These are phyloP conservation scores for Muntiacus reevesi DNA, from an alignment of 2,113 vertebrate genomes.

Conservation along the genomic window DNA sequence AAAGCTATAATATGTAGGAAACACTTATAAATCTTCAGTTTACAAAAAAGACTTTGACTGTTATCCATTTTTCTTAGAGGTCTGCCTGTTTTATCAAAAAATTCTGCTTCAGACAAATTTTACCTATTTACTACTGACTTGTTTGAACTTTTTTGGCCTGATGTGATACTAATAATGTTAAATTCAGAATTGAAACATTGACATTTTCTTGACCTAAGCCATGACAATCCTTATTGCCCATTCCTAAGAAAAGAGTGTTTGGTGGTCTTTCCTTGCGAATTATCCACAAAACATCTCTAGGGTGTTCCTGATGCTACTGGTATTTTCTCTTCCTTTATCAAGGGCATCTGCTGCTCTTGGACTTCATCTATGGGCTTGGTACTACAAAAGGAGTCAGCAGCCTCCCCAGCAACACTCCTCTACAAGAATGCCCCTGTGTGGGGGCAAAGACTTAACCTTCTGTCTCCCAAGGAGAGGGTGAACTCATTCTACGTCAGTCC, in stretches of 20 bases:
- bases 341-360: not conserved
- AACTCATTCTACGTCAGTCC: not conserved
- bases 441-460: not conserved
- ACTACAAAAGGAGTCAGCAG: not conserved
- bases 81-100: not conserved
- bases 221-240: not conserved
- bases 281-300: not conserved
- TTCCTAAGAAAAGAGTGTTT: not conserved
- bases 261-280: not conserved
- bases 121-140: not conserved
- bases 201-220: not conserved
- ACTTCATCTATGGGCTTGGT: not conserved
- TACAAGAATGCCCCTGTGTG: not conserved
- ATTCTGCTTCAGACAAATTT: not conserved
- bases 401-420: not conserved
- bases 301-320: not conserved
- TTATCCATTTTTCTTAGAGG: not conserved
- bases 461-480: not conserved
- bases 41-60: not conserved
- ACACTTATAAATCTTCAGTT: not conserved
- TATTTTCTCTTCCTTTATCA: not conserved
- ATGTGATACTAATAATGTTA: not conserved
- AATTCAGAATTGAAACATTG: not conserved
- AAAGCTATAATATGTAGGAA: not conserved
- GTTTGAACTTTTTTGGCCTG: not conserved